These are phyloP conservation scores for Coracias cyanogaster DNA, from an alignment of 2,797 vertebrate species.

Conservation along the genomic window DNA sequence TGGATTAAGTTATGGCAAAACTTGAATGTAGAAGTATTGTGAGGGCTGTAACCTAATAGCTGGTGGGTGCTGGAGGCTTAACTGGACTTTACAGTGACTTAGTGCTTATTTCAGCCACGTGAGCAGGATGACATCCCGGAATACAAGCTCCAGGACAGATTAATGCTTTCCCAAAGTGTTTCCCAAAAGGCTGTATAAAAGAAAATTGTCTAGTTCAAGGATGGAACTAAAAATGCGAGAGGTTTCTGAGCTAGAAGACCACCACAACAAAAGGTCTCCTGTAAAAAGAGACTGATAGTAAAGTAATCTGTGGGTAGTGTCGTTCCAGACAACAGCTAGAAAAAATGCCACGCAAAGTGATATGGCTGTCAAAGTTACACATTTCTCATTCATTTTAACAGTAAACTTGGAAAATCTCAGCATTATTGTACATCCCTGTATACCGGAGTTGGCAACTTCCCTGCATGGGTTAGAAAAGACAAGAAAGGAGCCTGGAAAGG, in stretches of 20 bases:
- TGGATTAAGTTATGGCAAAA: background rate
- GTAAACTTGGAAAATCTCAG: background rate
- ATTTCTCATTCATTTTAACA: background rate
- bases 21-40: background rate
- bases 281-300: background rate
- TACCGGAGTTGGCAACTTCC: background rate
- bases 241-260: background rate
- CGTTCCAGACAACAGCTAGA: background rate
- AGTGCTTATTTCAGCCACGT: background rate
- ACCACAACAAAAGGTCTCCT: background rate
- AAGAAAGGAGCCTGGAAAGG: background rate
- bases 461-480: background rate
- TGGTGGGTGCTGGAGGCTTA: background rate
- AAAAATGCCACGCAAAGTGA: background rate
- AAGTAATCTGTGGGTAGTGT: background rate
- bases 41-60: background rate
- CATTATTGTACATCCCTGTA: background rate
- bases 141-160: background rate
- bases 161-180: background rate
- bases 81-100: background rate
- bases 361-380: background rate
- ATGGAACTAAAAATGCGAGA: background rate
- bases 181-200: background rate
- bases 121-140: background rate
- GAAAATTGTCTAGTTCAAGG: background rate